Evolutionary conservation across 1,140 invertebrate species (phyloP).

Genomic region (Daktulosphaira vitifoliae): DNA sequence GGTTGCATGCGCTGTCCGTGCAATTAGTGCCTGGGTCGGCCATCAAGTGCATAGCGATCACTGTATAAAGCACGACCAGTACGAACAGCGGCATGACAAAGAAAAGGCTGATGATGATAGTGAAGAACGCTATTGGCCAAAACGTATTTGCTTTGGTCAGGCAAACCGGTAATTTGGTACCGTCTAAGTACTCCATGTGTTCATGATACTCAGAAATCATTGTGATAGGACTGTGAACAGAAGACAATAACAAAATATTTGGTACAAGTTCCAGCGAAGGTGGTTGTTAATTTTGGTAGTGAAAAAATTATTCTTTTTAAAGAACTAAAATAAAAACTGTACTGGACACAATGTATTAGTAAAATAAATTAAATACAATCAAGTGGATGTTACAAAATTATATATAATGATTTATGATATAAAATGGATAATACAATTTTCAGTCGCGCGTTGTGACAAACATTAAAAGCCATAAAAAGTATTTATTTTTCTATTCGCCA

Average conservation of each 20-base stretch:
- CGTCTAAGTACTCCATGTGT: conserved; percentile 59
- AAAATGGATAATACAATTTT: too few species aligned
- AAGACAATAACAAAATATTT: not conserved
- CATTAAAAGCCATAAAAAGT: too few species aligned
- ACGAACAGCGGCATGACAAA: conserved; percentile 74
- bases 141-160: conserved; percentile 59
- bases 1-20: conserved; percentile 35
- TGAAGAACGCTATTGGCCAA: conserved; percentile 68
- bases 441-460: too few species aligned
- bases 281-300: too few species aligned
- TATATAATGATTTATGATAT: too few species aligned
- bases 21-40: conserved; percentile 50
- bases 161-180: conserved; percentile 61
- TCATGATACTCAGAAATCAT: conserved; percentile 62
- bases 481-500: too few species aligned
- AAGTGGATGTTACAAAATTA: too few species aligned
- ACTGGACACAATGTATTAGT: too few species aligned
- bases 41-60: conserved; percentile 75
- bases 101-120: conserved; percentile 67
- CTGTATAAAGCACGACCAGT: conserved; percentile 68
- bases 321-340: too few species aligned
- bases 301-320: too few species aligned
- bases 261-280: too few species aligned
- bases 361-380: too few species aligned
- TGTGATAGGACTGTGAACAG: conserved; percentile 61